Base-by-base conservation (phyloP, 2,888 invertebrate species). In the Stictocephala bisonia region DNA sequence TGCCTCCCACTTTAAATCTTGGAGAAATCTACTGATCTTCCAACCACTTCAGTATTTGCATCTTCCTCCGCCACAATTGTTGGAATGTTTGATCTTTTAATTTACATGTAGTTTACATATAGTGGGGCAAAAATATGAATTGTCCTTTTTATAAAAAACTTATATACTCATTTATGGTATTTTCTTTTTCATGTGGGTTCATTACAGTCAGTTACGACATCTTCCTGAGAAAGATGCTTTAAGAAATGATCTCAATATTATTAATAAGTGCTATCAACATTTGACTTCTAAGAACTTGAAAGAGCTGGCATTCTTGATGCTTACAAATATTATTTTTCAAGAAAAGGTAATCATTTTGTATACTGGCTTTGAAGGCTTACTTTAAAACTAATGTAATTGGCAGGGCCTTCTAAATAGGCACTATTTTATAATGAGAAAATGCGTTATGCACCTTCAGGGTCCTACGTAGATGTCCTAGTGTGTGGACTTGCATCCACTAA, bases 311-410 rank as follows among this genome's bases (percentile, higher is more conserved):
- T 90, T 90, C 79, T 83, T 92, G 91, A 92, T 79, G 92, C 92
- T 0, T 93, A 91, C 82, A 93, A 92, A 83, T 93, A 93, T 81
- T 85, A 89, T 3, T 93, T 92, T 82, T 89, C 89, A 27, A 85
- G 90, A 77, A 87, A 86, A 82, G 88, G 89, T 88, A 80, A 74
- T n/a, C n/a, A n/a, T n/a, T n/a, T n/a, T n/a, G n/a, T n/a, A n/a
- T n/a, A n/a, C n/a, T n/a, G n/a, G n/a, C n/a, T n/a, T n/a, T n/a
- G n/a, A n/a, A n/a, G n/a, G n/a, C n/a, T n/a, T n/a, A n/a, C n/a
- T n/a, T n/a, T n/a, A n/a, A n/a, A n/a, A n/a, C n/a, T n/a, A n/a
- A n/a, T n/a, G n/a, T n/a, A n/a, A n/a, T n/a, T n/a, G n/a, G n/a
- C n/a, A n/a, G n/a, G n/a, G n/a, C n/a, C n/a, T n/a, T n/a, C n/a